Percentiles rank a stretch among this genome's conserved stretches.
phyloP scores from a whole-genome alignment of 2,888 invertebrate genomes.

The Eretmocerus hayati region DNA sequence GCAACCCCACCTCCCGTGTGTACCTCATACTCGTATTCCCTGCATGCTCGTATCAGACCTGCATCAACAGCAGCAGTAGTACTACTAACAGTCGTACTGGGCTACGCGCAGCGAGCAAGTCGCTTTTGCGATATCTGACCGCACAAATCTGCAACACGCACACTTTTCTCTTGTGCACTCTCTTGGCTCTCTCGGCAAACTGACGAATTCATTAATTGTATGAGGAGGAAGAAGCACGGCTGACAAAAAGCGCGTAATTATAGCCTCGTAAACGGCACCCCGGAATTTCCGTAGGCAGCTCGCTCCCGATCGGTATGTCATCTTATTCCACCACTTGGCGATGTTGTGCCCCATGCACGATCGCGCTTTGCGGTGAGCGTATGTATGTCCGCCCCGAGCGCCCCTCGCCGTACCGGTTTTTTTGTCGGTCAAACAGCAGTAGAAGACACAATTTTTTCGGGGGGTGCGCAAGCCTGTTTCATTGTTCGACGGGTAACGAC shows the following conservation, averaged over 20 bases:
- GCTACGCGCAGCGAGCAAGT: neutral
- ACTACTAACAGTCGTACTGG: neutral
- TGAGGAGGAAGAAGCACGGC: neutral
- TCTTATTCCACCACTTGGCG: neutral
- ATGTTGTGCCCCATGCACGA: neutral
- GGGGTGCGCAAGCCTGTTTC: no score
- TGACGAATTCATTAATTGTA: constrained; percentile 10
- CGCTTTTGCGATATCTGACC: neutral
- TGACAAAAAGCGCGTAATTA: neutral
- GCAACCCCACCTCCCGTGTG: no score
- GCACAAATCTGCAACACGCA: neutral
- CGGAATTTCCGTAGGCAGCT: neutral
- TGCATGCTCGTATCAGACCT: neutral
- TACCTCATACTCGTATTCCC: neutral
- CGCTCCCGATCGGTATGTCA: neutral
- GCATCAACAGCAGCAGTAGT: no score
- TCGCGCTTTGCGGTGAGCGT: no score
- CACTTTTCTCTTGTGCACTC: no score
- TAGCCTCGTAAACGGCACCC: neutral
- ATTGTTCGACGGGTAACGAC: no score
- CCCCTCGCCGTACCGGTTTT: no score
- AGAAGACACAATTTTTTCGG: no score
- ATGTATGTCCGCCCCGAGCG: no score
- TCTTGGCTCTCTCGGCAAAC: no score
- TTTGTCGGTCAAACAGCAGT: no score